phyloP scores from a whole-genome alignment of 2,113 vertebrate species.

The Lophius piscatorius region DNA sequence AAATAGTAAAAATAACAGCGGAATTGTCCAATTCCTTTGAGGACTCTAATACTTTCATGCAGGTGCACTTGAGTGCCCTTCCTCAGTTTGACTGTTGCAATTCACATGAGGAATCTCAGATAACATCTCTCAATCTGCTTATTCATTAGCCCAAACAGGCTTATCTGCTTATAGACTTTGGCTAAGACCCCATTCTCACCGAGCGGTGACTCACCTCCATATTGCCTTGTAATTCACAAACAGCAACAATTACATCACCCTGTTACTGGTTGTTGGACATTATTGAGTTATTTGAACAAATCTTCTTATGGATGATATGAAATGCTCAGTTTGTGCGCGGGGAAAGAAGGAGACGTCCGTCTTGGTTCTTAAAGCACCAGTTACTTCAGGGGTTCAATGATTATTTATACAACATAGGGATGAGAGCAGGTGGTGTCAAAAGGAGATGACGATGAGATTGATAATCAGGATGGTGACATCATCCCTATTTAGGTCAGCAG shows the following conservation, averaged over 20 bases:
- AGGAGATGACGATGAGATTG: constrained; percentile 22
- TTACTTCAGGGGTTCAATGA: constrained; percentile 29
- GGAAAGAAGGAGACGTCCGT: constrained; percentile 38
- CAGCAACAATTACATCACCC: constrained; percentile 77
- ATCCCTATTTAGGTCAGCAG: constrained; percentile 36
- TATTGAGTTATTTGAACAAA: constrained; percentile 73
- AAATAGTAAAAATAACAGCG: constrained; percentile 21
- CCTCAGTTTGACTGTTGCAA: constrained; percentile 42
- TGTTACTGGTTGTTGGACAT: constrained; percentile 69
- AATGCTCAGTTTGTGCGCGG: constrained; percentile 44
- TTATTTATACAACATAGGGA: constrained; percentile 21
- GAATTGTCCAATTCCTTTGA: constrained; percentile 42
- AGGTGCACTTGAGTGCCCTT: constrained; percentile 46
- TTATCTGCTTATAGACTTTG: constrained; percentile 78
- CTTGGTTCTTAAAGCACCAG: constrained; percentile 23
- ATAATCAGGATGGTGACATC: constrained; percentile 57
- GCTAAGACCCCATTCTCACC: constrained; percentile 70
- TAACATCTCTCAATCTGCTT: constrained; percentile 68
- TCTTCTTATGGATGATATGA: constrained; percentile 73
- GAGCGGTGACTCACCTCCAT: constrained; percentile 77
- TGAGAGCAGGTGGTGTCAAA: constrained; percentile 11
- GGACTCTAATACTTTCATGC: constrained; percentile 46
- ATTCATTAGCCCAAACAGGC: constrained; percentile 78
- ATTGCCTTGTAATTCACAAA: constrained; percentile 72
- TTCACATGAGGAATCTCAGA: constrained; percentile 61